These are phyloP conservation scores for Cheilosia grossa DNA, from an alignment of 2,888 invertebrate genomes.

Conservation along the genomic window DNA sequence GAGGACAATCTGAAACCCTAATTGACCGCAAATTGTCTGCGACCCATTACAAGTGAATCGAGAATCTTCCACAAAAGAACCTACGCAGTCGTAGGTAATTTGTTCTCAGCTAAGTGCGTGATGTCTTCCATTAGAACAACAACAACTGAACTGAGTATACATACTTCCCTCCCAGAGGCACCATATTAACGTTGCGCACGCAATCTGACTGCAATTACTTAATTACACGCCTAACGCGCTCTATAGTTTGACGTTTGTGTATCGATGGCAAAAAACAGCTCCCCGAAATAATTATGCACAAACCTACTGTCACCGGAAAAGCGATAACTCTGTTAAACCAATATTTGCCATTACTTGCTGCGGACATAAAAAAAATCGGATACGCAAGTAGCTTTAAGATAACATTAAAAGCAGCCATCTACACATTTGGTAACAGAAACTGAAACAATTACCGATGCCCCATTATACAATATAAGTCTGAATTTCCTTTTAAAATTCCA, in stretches of 20 bases:
- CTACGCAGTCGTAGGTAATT: neutral
- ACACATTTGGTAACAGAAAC: constrained; percentile 29
- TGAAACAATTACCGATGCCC: constrained; percentile 4
- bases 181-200: constrained; percentile 28
- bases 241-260: neutral
- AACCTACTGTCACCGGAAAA: constrained; percentile 32
- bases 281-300: neutral
- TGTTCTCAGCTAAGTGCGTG: neutral
- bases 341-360: constrained; percentile 2
- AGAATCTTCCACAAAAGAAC: constrained; percentile 2
- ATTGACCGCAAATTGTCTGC: constrained; percentile 13
- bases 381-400: neutral
- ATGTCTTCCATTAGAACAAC: constrained; percentile 9
- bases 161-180: neutral
- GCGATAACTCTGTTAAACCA: constrained; percentile 12
- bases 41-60: neutral
- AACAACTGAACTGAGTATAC: neutral
- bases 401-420: neutral
- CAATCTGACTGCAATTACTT: constrained; percentile 40
- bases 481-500: constrained; percentile 28
- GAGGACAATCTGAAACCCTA: constrained; percentile 11
- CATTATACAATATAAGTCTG: constrained; percentile 10
- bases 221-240: constrained; percentile 12
- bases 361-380: neutral
- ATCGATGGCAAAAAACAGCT: neutral